Conservation (phyloP, 1,140 invertebrate species). For the Zaprionus tsacasi region DNA sequence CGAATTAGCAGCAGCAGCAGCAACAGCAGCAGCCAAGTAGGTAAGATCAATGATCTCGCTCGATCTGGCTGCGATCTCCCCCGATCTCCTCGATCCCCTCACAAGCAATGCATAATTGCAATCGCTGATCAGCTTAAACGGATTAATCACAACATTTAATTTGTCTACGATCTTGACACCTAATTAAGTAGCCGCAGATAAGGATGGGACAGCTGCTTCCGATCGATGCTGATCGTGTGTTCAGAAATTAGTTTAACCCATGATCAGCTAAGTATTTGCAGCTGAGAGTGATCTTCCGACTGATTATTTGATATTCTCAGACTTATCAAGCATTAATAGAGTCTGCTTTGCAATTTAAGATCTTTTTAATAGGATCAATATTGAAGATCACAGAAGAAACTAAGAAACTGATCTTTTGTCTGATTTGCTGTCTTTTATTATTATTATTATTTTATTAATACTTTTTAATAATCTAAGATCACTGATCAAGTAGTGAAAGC, state of each 20-base stretch:
- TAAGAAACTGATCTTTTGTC: neutral
- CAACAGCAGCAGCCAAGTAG: conserved; percentile 55
- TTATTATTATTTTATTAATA: too few species aligned
- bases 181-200: neutral
- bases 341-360: too few species aligned
- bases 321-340: too few species aligned
- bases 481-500: too few species aligned
- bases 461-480: too few species aligned
- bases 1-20: conserved; percentile 64
- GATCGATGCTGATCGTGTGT: neutral
- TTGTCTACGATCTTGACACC: conserved; percentile 4
- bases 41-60: conserved; percentile 72
- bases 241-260: too few species aligned
- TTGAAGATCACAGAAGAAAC: too few species aligned
- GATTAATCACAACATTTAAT: conserved; percentile 3
- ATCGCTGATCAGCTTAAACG: neutral
- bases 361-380: neutral
- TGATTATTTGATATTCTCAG: too few species aligned
- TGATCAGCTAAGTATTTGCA: neutral
- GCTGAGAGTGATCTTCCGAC: too few species aligned
- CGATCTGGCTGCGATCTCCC: conserved; percentile 25
- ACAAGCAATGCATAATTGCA: conserved; percentile 23
- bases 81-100: conserved; percentile 35
- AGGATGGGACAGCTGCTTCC: neutral
- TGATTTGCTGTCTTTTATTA: too few species aligned